phyloP scores from a whole-genome alignment of 2,113 vertebrate genomes.

The Pogonocichla stellata region DNA sequence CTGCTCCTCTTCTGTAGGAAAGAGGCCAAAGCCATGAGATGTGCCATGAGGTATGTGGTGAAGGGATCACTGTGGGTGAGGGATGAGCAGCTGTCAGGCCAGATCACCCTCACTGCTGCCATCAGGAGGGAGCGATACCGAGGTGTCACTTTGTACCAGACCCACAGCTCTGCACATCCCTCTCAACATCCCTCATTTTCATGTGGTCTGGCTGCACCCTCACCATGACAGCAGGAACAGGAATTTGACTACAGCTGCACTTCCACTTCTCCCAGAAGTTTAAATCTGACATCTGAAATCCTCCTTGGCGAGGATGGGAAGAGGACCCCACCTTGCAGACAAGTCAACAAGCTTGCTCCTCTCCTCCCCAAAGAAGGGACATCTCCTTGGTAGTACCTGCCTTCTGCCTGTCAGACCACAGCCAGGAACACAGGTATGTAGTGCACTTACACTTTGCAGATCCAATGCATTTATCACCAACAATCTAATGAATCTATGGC shows the following conservation, averaged over 20 bases:
- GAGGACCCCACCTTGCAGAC: background rate
- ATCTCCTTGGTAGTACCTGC: background rate
- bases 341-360: fast-evolving
- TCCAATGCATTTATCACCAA: background rate
- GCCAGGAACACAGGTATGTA: background rate
- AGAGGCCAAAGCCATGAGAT: background rate
- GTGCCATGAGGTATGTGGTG: background rate
- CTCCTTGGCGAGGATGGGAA: background rate
- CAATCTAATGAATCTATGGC: background rate
- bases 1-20: background rate
- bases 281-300: background rate
- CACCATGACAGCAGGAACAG: background rate
- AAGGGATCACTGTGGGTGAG: background rate
- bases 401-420: background rate
- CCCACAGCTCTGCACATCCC: background rate
- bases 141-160: background rate
- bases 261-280: background rate
- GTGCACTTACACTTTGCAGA: background rate
- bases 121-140: background rate
- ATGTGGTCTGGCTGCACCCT: background rate
- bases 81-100: fast-evolving
- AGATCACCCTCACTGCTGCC: background rate
- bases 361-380: background rate
- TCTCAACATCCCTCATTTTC: background rate
- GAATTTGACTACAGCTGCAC: background rate